Evolutionary conservation across 2,113 vertebrate species (phyloP), one percentile per base, ranked within the genome.

Genomic region (Xyliphius kryptos): DNA sequence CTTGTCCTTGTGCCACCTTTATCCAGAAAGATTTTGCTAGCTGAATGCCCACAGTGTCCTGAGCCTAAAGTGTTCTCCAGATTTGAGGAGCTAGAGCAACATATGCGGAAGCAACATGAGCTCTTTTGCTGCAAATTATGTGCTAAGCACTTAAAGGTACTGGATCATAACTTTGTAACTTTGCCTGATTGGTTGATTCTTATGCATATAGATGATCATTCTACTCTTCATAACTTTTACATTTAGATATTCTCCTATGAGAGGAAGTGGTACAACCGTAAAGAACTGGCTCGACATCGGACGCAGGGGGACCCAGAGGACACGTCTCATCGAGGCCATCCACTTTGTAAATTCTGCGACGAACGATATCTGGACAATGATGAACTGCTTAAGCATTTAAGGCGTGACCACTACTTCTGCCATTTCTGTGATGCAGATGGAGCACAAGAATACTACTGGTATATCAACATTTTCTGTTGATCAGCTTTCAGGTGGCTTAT

Each of bases 401-500:
- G 96, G 0, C 87, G 92, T 4, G 94, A 99, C 67, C 96, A 99
- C 79, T 99, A 93, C 67, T 99, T 97, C 77, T 99, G 96, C 68
- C 96, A 99, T 73, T 99, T 99, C 78, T 99, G 96, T 40, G 96
- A 99, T 10, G 88, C 94, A 0, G 96, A 99, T 0, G 95, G 96
- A 7, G 94, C 94, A 32, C 95, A 98, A 80, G 96, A 99, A 71
- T 99, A 99, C 75, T 99, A 99, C 79, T 90, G 93, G 92, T 94
- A 20, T 13, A 21, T 26, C 5, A 9, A n/a, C n/a, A n/a, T n/a
- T n/a, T n/a, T n/a, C n/a, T n/a, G n/a, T n/a, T n/a, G n/a, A n/a
- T n/a, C n/a, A n/a, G n/a, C n/a, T n/a, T n/a, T n/a, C n/a, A n/a
- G n/a, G n/a, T n/a, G n/a, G n/a, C n/a, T n/a, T n/a, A n/a, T n/a